Evolutionary conservation across 2,888 invertebrate species (phyloP).

Genomic region (Orchestes rusci): DNA sequence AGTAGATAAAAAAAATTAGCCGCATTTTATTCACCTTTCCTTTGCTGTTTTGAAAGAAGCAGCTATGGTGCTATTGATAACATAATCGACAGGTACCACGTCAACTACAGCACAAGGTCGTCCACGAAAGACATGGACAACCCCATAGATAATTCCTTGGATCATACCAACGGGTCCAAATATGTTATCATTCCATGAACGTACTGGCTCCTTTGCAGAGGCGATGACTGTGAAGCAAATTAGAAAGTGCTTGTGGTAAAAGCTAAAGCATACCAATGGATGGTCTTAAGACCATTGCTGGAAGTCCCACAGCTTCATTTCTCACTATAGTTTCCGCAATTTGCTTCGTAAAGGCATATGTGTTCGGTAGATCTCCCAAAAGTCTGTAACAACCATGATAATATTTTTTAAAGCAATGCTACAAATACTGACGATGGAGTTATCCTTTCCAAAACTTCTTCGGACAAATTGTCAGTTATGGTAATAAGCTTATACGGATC

Average conservation of each 20-base stretch:
- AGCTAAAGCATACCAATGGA: conserved; percentile 47
- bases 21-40: conserved; percentile 13
- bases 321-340: conserved; percentile 57
- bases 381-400: conserved; percentile 44
- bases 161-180: conserved; percentile 61
- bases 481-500: too few relatives aligned
- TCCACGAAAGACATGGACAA: conserved; percentile 52
- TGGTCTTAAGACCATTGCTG: conserved; percentile 60
- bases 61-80: conserved; percentile 54
- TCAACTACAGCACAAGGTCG: conserved; percentile 49
- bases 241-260: background rate
- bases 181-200: conserved; percentile 70
- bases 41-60: conserved; percentile 32
- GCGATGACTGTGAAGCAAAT: conserved; percentile 44
- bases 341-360: conserved; percentile 67
- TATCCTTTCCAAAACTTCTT: conserved; percentile 37
- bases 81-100: conserved; percentile 60
- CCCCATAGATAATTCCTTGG: conserved; percentile 45
- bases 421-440: conserved; percentile 26
- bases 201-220: conserved; percentile 50
- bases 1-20: too few relatives aligned
- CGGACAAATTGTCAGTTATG: conserved; percentile 36
- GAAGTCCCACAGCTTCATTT: conserved; percentile 48
- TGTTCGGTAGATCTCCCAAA: conserved; percentile 56
- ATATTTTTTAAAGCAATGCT: too few relatives aligned